Evolutionary conservation across 1,140 invertebrate genomes (phyloP).

Genomic region (Harpegnathos saltator): DNA sequence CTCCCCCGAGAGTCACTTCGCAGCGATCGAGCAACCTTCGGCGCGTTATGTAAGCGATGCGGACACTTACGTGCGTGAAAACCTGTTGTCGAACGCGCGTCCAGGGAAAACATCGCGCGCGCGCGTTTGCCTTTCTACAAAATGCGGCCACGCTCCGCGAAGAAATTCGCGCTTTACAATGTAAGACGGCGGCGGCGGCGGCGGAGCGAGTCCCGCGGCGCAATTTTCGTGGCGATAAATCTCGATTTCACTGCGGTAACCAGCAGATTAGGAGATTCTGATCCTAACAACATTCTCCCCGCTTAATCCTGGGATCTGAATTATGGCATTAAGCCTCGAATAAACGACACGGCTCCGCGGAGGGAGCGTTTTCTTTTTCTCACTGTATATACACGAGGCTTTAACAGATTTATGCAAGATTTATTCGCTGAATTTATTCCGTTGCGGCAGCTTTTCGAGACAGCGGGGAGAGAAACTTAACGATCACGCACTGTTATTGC

Average conservation of each 20-base stretch:
- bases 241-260: constrained; percentile 27
- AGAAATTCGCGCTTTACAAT: constrained; percentile 38
- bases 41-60: constrained; percentile 69
- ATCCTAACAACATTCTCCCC: constrained; percentile 13
- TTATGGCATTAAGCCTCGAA: constrained; percentile 11
- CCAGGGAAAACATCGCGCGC: constrained; percentile 65
- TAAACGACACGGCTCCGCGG: neutral
- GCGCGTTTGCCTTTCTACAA: constrained; percentile 50
- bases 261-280: neutral
- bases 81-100: constrained; percentile 67
- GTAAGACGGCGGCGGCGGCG: neutral
- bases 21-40: constrained; percentile 61
- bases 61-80: constrained; percentile 70
- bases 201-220: neutral
- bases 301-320: constrained; percentile 29
- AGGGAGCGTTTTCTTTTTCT: neutral
- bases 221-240: constrained; percentile 34
- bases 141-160: constrained; percentile 31
- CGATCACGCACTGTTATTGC: neutral
- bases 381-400: neutral
- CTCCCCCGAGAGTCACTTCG: constrained; percentile 15
- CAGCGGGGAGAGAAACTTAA: neutral
- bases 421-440: neutral
- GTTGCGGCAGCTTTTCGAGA: neutral
- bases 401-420: constrained; percentile 22